These are phyloP conservation scores for Barypeithes pellucidus DNA, from an alignment of 2,888 invertebrate genomes.

Conservation along the genomic window DNA sequence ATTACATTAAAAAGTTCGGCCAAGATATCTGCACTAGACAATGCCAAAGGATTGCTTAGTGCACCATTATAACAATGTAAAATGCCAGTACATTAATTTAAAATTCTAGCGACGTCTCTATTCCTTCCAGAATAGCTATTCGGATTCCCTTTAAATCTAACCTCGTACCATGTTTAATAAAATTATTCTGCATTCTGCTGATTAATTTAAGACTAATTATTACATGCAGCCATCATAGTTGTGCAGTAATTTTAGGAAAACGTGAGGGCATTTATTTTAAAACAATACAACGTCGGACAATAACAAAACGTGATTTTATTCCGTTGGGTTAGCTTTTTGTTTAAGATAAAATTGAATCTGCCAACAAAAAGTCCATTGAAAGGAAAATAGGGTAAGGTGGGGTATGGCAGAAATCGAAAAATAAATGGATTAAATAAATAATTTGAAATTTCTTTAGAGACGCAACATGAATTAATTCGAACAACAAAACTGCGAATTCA, in stretches of 20 bases:
- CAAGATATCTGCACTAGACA: no score
- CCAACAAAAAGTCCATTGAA: not conserved
- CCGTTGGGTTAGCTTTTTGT: not conserved
- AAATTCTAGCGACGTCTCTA: no score
- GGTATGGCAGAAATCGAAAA: no score
- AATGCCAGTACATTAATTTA: no score
- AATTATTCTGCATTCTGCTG: not conserved
- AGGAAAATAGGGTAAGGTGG: not conserved
- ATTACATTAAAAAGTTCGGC: no score
- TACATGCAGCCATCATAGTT: not conserved
- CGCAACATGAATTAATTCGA: no score
- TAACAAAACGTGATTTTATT: slow-evolving; percentile 5
- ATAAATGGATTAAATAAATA: no score
- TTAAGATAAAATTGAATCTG: not conserved
- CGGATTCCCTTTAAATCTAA: not conserved
- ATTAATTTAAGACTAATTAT: slow-evolving; percentile 4
- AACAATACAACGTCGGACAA: not conserved
- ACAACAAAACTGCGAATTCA: no score
- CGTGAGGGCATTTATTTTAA: not conserved
- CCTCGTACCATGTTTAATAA: not conserved
- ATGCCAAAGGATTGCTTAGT: no score
- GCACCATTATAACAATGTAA: no score
- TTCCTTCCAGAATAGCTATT: not conserved
- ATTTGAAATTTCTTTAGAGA: no score
- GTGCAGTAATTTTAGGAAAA: not conserved